Percentiles rank a stretch among this genome's conserved stretches.
Evolutionary conservation across 2,797 vertebrate genomes (phyloP).

Genomic region (Phoebastria nigripes): DNA sequence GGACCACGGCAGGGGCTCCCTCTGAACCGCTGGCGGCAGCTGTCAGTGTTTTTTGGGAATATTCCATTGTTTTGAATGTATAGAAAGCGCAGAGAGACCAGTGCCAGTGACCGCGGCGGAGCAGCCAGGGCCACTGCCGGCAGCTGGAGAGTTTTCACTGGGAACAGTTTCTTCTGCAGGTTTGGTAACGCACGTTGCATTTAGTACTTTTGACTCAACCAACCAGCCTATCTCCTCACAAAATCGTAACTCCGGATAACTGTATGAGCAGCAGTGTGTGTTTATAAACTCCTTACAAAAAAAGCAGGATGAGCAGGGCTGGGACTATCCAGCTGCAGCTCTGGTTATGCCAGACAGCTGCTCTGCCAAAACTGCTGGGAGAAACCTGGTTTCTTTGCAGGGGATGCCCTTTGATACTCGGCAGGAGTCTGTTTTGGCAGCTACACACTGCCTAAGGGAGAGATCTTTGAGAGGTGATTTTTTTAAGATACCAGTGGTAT

Average conservation of each 20-base stretch:
- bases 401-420: conserved; percentile 5
- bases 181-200: background rate
- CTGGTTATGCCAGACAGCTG: conserved; percentile 20
- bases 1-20: background rate
- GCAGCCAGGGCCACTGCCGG: background rate
- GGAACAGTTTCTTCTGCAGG: background rate
- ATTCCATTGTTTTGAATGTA: background rate
- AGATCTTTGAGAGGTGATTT: background rate
- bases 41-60: background rate
- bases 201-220: background rate
- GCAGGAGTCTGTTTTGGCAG: conserved; percentile 23
- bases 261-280: background rate
- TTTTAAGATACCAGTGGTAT: background rate
- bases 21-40: background rate
- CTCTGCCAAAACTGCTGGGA: background rate
- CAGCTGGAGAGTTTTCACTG: background rate
- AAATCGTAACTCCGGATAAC: background rate
- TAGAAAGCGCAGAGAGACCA: background rate
- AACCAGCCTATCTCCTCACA: background rate
- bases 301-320: background rate
- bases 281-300: background rate
- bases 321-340: conserved; percentile 20
- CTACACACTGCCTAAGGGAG: background rate
- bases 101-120: background rate
- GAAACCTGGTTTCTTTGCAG: background rate